Conservation (phyloP, 2,888 invertebrate species). For the Onchidella celtica region DNA sequence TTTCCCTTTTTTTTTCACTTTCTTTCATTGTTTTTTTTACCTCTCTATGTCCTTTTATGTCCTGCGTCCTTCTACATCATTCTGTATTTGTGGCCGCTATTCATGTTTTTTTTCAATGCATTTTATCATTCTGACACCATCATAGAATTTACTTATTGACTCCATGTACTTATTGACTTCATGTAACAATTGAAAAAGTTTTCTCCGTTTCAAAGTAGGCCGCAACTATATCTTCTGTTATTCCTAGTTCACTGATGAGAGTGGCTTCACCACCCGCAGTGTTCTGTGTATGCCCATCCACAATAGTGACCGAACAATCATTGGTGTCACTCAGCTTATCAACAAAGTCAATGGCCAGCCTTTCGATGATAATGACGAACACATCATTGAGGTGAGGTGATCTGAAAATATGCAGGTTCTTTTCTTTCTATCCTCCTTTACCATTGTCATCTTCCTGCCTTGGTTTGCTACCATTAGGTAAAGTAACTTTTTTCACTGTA, state of each 20-base stretch:
- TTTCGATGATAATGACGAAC: conserved; percentile 97
- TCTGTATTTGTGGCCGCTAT: no score
- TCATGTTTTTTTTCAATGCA: no score
- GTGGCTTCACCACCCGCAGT: conserved; percentile 91
- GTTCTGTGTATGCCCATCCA: conserved; percentile 98
- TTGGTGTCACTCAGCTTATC: conserved; percentile 92
- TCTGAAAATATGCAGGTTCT: not conserved
- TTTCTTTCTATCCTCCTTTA: not conserved
- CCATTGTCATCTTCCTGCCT: not conserved
- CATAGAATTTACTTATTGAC: no score
- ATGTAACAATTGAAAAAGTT: no score
- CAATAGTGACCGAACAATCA: conserved; percentile 93
- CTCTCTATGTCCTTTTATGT: conserved; percentile 3
- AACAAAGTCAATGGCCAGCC: conserved; percentile 94
- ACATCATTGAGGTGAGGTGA: conserved; percentile 88
- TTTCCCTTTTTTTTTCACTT: not conserved
- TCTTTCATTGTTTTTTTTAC: not conserved
- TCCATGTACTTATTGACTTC: no score
- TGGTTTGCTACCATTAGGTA: no score
- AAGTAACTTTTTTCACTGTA: no score
- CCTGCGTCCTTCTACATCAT: no score
- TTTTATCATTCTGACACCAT: no score
- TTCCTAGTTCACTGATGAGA: conserved; percentile 86
- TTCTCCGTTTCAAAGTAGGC: no score
- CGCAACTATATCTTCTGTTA: no score